These are phyloP conservation scores for Neopelma chrysocephalum DNA, from an alignment of 2,797 vertebrate species.

Conservation along the genomic window DNA sequence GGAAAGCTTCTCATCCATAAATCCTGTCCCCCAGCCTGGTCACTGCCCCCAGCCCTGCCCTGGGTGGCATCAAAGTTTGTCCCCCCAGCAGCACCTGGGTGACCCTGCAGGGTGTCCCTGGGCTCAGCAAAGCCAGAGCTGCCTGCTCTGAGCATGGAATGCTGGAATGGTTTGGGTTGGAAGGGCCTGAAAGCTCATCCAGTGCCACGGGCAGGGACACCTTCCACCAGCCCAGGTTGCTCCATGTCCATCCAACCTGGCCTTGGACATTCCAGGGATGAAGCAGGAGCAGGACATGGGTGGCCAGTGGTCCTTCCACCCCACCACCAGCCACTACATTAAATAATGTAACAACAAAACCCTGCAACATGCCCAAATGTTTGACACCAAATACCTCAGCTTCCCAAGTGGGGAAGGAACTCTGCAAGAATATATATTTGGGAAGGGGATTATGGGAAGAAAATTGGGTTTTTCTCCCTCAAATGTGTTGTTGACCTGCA, in stretches of 20 bases:
- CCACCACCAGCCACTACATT: fast-evolving
- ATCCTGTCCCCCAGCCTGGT: not conserved
- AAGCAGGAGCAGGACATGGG: too few species aligned
- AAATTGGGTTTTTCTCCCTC: fast-evolving
- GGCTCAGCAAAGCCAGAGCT: not conserved
- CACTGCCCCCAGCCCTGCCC: not conserved
- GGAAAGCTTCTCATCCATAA: not conserved
- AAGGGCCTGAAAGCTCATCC: not conserved
- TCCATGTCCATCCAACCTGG: not conserved
- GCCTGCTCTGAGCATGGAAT: not conserved
- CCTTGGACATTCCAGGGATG: not conserved
- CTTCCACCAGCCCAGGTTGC: not conserved
- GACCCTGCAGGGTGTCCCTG: not conserved
- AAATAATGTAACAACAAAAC: not conserved
- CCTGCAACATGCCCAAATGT: fast-evolving
- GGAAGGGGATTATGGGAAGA: not conserved
- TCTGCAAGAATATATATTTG: not conserved
- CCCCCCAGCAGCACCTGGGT: not conserved
- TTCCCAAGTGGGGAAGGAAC: not conserved
- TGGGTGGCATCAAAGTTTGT: not conserved
- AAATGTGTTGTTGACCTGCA: not conserved
- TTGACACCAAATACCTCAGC: not conserved
- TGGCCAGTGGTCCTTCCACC: not conserved
- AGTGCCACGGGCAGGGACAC: not conserved
- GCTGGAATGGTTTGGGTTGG: not conserved